Conservation (phyloP, 2,797 vertebrate species). For the Anguilla pacifica region DNA sequence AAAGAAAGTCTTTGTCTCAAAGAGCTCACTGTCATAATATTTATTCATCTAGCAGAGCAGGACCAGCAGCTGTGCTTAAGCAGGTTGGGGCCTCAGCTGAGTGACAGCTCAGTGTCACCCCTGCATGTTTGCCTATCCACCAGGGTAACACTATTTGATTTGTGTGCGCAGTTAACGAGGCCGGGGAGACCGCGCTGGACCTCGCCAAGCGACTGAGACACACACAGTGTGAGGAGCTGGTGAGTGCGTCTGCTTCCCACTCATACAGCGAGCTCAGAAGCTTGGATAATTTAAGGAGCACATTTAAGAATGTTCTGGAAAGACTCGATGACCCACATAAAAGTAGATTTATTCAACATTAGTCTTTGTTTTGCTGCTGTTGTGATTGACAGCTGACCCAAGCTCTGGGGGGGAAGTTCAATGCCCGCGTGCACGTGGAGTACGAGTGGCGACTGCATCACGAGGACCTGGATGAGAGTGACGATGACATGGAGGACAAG, state of each 20-base stretch:
- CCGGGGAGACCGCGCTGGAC: conserved; percentile 88
- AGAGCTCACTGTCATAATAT: not conserved
- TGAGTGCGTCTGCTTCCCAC: conserved; percentile 60
- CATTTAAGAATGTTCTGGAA: not conserved
- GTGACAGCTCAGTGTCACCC: not conserved
- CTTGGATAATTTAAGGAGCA: not conserved
- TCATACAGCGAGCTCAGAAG: not conserved
- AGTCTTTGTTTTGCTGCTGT: not conserved
- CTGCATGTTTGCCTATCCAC: not conserved
- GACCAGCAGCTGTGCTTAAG: not conserved
- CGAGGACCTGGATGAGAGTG: conserved; percentile 92
- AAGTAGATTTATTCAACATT: conserved; percentile 9
- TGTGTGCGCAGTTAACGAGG: conserved; percentile 81
- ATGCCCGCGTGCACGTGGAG: conserved; percentile 93
- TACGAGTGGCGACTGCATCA: conserved; percentile 95
- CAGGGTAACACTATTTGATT: conserved; percentile 14
- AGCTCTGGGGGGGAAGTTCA: conserved; percentile 89
- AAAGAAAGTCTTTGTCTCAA: no score
- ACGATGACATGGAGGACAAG: conserved; percentile 96
- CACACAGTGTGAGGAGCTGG: conserved; percentile 89
- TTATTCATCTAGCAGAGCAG: not conserved
- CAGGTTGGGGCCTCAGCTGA: not conserved
- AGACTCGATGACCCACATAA: not conserved
- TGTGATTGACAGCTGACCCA: conserved; percentile 78
- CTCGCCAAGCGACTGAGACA: conserved; percentile 86